A percentile compares a stretch with the other conserved stretches of the same genome.
phyloP scores from a whole-genome alignment of 2,113 vertebrate species.

The Monarcha castaneiventris region DNA sequence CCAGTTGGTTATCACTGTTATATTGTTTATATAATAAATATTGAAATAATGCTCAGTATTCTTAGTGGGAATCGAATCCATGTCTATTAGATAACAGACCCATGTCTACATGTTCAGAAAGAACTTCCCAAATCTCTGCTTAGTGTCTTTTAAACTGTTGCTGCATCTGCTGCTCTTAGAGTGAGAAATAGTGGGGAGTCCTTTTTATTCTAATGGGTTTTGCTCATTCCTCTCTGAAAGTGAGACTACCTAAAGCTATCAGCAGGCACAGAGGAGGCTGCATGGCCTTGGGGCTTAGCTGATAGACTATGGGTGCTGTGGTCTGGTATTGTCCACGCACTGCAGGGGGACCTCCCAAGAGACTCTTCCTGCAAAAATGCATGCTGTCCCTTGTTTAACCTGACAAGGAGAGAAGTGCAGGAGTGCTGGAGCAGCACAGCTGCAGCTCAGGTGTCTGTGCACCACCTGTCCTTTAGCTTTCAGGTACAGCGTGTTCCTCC shows the following conservation, averaged over 20 bases:
- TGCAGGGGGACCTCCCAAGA: background rate
- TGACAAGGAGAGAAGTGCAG: background rate
- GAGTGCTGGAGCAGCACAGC: background rate
- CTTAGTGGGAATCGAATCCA: background rate
- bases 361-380: background rate
- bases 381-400: background rate
- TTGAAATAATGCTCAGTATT: background rate
- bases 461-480: background rate
- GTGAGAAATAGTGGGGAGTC: background rate
- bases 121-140: background rate
- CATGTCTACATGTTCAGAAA: background rate
- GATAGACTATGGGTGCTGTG: background rate
- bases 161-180: background rate
- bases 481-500: background rate
- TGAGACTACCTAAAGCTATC: background rate
- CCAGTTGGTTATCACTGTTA: background rate
- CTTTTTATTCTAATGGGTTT: background rate
- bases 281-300: accelerated
- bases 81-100: background rate
- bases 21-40: background rate
- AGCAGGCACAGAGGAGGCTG: background rate
- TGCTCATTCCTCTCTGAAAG: background rate
- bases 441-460: background rate
- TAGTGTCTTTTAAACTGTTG: background rate
- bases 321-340: background rate